Conservation (phyloP, 2,113 vertebrate species). For the Ceyx margarethae region DNA sequence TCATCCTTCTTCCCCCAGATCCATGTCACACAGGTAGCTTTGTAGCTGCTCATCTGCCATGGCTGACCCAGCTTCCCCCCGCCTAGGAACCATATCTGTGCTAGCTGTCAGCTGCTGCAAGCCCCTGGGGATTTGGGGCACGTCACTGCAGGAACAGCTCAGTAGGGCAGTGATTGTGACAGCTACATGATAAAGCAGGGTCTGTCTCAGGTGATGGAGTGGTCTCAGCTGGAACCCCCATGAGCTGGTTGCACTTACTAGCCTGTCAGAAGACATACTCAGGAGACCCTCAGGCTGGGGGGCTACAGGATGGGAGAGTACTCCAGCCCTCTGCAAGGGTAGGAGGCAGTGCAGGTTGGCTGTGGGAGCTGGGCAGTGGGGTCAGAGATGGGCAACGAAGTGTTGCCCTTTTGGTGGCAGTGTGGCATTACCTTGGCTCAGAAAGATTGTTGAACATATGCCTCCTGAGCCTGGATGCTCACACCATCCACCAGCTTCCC, state of each 20-base stretch:
- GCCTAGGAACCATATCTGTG: neutral
- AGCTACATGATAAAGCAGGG: fast-evolving
- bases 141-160: neutral
- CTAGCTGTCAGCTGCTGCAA: neutral
- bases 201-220: neutral
- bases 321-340: neutral
- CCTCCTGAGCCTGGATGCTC: neutral
- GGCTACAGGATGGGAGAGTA: neutral
- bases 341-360: neutral
- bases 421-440: conserved; percentile 43
- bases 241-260: neutral
- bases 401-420: conserved; percentile 55
- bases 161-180: neutral
- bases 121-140: neutral
- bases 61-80: fast-evolving
- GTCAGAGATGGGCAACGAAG: neutral
- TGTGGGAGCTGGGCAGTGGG: neutral
- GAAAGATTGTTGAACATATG: neutral
- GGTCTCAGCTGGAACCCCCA: neutral
- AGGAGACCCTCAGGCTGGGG: neutral
- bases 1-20: neutral
- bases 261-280: neutral
- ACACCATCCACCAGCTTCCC: neutral
- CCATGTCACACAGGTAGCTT: fast-evolving
- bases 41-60: neutral